Conservation (phyloP, 2,888 invertebrate species). For the Synergus itoensis region DNA sequence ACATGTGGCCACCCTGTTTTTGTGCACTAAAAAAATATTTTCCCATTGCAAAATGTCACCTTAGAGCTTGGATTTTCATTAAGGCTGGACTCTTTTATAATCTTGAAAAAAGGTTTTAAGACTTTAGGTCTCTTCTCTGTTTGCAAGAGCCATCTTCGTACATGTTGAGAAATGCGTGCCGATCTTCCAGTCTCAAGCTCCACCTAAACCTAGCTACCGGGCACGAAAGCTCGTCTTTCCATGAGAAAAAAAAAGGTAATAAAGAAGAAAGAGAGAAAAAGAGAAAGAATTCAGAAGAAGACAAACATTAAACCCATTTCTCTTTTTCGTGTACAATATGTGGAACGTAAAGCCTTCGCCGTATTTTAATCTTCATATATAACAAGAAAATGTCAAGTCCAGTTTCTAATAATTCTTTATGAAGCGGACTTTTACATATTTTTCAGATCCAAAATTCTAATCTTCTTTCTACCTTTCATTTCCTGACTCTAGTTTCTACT, state of each 20-base stretch:
- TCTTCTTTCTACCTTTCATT: not conserved
- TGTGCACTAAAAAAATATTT: not conserved
- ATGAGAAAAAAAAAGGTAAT: slow-evolving; percentile 52
- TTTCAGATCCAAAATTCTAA: too few relatives aligned
- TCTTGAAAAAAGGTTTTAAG: slow-evolving; percentile 1
- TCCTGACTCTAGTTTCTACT: not conserved
- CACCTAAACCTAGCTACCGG: slow-evolving; percentile 41
- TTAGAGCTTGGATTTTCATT: slow-evolving; percentile 8
- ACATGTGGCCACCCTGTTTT: too few relatives aligned
- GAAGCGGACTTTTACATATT: not conserved
- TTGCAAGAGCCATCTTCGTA: slow-evolving; percentile 44
- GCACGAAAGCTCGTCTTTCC: slow-evolving; percentile 49
- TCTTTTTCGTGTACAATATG: not conserved
- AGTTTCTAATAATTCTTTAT: too few relatives aligned
- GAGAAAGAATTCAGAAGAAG: slow-evolving; percentile 57
- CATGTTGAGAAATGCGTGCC: slow-evolving; percentile 52
- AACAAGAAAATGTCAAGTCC: not conserved
- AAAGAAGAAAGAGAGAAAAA: slow-evolving; percentile 57
- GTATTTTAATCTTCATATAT: not conserved
- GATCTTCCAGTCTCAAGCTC: slow-evolving; percentile 45
- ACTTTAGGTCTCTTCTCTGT: not conserved
- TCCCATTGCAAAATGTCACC: not conserved
- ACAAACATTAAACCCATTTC: slow-evolving; percentile 52
- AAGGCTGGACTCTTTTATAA: slow-evolving; percentile 42
- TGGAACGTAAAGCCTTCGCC: not conserved